A percentile compares a stretch with the other conserved stretches of the same genome.
Evolutionary conservation across 2,888 invertebrate species (phyloP).

Genomic region (Tachina lurida): DNA sequence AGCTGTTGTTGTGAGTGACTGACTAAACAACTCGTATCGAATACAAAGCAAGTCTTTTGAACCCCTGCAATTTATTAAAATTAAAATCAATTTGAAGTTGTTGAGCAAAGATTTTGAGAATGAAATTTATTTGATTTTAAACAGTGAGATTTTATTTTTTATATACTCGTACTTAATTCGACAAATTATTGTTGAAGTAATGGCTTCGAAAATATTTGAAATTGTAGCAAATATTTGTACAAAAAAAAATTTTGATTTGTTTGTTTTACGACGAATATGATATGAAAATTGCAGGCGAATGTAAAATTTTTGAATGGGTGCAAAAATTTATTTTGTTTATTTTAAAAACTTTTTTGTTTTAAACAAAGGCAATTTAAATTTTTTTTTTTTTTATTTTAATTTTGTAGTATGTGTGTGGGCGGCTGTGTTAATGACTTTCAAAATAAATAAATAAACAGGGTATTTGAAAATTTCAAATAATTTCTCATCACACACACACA

Average conservation of each 20-base stretch:
- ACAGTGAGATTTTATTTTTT: background rate
- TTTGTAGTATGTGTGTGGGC: slow-evolving; percentile 28
- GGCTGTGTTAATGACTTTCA: slow-evolving; percentile 70
- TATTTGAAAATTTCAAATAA: slow-evolving; percentile 56
- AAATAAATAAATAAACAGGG: slow-evolving; percentile 64
- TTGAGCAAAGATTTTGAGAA: background rate
- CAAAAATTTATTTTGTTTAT: slow-evolving; percentile 24
- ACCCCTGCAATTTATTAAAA: background rate
- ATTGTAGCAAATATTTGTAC: background rate
- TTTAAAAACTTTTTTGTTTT: background rate
- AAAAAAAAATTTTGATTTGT: background rate
- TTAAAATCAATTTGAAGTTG: background rate
- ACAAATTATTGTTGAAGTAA: slow-evolving; percentile 1
- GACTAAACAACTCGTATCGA: background rate
- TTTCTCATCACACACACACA: slow-evolving; percentile 15
- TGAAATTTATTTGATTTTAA: background rate
- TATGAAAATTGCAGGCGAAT: slow-evolving; percentile 13
- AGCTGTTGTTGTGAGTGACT: background rate
- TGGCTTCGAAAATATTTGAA: background rate
- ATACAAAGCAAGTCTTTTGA: background rate
- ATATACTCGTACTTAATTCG: background rate
- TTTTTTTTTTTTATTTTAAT: slow-evolving; percentile 6
- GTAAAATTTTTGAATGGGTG: slow-evolving; percentile 45
- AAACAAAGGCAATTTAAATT: slow-evolving; percentile 44
- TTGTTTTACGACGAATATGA: slow-evolving; percentile 12